Evolutionary conservation across 1,140 invertebrate genomes (phyloP).

Genomic region (Myzus persicae): DNA sequence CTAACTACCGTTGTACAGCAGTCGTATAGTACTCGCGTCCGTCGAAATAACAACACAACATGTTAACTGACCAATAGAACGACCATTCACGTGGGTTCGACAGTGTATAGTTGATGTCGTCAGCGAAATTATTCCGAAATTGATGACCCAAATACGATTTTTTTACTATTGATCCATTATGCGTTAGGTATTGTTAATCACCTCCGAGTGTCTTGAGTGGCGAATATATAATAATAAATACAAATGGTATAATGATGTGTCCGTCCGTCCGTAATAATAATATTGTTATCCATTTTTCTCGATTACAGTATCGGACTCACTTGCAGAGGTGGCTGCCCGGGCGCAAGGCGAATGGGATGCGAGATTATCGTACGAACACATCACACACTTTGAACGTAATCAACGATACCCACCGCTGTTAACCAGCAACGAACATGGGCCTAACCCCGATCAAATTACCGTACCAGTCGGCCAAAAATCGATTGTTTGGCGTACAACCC

Average conservation of each 20-base stretch:
- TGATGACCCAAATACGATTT: slow-evolving; percentile 16
- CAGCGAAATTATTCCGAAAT: neutral
- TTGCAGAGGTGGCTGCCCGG: slow-evolving; percentile 10
- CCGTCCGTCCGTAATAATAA: neutral
- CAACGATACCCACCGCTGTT: slow-evolving; percentile 3
- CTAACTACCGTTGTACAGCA: too few relatives aligned
- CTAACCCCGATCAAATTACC: slow-evolving; percentile 49
- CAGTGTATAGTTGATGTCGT: neutral
- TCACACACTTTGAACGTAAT: neutral
- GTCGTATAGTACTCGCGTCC: neutral
- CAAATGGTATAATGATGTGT: neutral
- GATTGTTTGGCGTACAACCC: slow-evolving; percentile 25
- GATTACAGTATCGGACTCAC: slow-evolving; percentile 39
- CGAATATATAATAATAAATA: neutral
- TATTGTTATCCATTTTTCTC: neutral
- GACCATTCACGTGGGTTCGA: neutral
- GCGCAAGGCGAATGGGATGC: slow-evolving; percentile 50
- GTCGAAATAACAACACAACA: neutral
- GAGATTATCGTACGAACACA: neutral
- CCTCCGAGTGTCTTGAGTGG: neutral
- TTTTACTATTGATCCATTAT: neutral
- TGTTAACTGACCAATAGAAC: neutral
- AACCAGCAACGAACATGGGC: slow-evolving; percentile 22
- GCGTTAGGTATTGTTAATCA: neutral
- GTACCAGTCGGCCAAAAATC: slow-evolving; percentile 49